Conservation (phyloP, 2,888 invertebrate genomes). For the Eugnorisma glareosa region DNA sequence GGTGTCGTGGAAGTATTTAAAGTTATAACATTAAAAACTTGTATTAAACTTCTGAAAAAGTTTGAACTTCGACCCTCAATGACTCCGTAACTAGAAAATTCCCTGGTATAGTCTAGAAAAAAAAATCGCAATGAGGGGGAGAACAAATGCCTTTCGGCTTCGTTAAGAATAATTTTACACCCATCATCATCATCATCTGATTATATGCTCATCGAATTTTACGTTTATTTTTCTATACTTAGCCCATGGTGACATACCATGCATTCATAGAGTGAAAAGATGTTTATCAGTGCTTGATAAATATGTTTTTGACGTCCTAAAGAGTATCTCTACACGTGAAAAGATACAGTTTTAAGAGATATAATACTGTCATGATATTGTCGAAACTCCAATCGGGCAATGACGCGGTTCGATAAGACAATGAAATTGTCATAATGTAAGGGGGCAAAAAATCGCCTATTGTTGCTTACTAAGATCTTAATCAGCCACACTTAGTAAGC, state of each 20-base stretch:
- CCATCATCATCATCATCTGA: too few species aligned
- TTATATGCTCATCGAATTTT: not conserved
- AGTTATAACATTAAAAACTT: too few species aligned
- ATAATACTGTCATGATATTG: slow-evolving; percentile 20
- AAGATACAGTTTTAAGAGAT: slow-evolving; percentile 21
- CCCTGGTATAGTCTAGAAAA: too few species aligned
- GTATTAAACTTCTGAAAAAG: too few species aligned
- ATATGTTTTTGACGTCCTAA: not conserved
- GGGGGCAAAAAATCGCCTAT: not conserved
- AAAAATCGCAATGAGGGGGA: too few species aligned
- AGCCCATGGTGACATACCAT: not conserved
- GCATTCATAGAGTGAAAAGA: not conserved
- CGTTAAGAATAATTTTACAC: too few species aligned
- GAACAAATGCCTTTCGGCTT: too few species aligned
- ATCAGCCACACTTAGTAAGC: not conserved
- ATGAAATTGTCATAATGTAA: not conserved
- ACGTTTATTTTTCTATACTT: not conserved
- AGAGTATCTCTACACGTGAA: slow-evolving; percentile 7
- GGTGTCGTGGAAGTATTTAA: too few species aligned
- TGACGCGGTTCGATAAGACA: slow-evolving; percentile 34
- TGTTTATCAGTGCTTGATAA: slow-evolving; percentile 8
- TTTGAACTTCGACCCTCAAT: too few species aligned
- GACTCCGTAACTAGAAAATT: too few species aligned
- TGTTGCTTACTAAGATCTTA: not conserved
- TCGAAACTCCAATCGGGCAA: slow-evolving; percentile 28